Percentiles rank a stretch among this genome's conserved stretches.
Conservation (phyloP, 2,113 vertebrate genomes). For the Pongo abelii region DNA sequence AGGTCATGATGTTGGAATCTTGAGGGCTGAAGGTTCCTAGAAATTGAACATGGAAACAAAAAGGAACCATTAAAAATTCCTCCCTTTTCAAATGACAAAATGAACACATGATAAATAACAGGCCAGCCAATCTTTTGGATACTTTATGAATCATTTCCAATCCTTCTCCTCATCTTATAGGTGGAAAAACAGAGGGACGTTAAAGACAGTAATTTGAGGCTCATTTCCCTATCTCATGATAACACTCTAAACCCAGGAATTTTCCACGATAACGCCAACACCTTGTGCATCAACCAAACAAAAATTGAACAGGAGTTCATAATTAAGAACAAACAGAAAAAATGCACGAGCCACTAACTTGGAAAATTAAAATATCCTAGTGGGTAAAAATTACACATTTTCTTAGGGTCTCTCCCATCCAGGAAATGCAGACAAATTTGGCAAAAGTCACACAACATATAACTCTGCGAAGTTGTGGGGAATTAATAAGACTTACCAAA, state of each 20-base stretch:
- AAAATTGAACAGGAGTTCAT: neutral
- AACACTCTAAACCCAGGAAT: neutral
- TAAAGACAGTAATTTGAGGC: neutral
- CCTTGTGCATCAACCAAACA: neutral
- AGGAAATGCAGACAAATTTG: neutral
- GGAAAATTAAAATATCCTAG: neutral
- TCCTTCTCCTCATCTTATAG: neutral
- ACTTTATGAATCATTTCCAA: neutral
- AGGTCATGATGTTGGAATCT: slow-evolving; percentile 86
- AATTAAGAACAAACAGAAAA: neutral
- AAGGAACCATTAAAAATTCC: slow-evolving; percentile 31
- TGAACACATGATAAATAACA: neutral
- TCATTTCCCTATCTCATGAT: neutral
- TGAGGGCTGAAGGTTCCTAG: slow-evolving; percentile 36
- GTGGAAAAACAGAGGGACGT: neutral
- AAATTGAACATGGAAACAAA: slow-evolving; percentile 52
- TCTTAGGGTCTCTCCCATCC: neutral
- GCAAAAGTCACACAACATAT: neutral
- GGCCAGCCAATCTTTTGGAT: neutral
- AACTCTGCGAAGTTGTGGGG: neutral
- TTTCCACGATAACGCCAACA: neutral
- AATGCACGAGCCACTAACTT: neutral
- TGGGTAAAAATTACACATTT: neutral
- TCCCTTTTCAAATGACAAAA: neutral
- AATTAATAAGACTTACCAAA: slow-evolving; percentile 56